A percentile compares a stretch with the other conserved stretches of the same genome.
These are phyloP conservation scores for Epinephelus cyanopodus DNA, from an alignment of 2,113 vertebrate species.

Conservation along the genomic window DNA sequence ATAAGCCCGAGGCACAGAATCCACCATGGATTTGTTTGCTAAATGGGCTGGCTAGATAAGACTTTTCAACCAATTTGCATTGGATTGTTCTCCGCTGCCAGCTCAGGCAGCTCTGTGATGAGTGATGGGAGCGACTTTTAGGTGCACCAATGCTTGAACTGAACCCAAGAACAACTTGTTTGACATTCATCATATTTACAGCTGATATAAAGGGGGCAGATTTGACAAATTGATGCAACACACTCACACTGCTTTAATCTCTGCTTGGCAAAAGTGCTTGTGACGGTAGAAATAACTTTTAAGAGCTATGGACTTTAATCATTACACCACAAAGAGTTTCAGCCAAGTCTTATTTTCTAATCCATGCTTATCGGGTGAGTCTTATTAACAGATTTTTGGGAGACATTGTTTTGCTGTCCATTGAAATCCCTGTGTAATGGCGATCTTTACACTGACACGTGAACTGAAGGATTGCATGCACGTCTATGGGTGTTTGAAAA, in stretches of 20 bases:
- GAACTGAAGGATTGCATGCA: neutral
- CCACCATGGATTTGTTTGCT: conserved; percentile 58
- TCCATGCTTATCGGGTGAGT: neutral
- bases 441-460: neutral
- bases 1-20: conserved; percentile 26
- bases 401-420: neutral
- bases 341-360: neutral
- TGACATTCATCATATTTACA: conserved; percentile 20
- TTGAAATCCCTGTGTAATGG: neutral
- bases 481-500: neutral
- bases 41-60: conserved; percentile 64
- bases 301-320: neutral
- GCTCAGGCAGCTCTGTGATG: conserved; percentile 38
- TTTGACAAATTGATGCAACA: neutral
- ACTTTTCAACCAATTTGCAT: conserved; percentile 45
- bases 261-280: neutral
- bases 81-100: conserved; percentile 55
- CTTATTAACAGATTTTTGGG: neutral
- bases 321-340: neutral
- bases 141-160: conserved; percentile 38
- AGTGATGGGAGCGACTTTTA: conserved; percentile 44
- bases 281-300: neutral
- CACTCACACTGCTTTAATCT: neutral
- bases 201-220: neutral
- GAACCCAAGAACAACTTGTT: conserved; percentile 45